Evolutionary conservation across 2,797 vertebrate genomes (phyloP).

Genomic region (Sebastes melanostomus): DNA sequence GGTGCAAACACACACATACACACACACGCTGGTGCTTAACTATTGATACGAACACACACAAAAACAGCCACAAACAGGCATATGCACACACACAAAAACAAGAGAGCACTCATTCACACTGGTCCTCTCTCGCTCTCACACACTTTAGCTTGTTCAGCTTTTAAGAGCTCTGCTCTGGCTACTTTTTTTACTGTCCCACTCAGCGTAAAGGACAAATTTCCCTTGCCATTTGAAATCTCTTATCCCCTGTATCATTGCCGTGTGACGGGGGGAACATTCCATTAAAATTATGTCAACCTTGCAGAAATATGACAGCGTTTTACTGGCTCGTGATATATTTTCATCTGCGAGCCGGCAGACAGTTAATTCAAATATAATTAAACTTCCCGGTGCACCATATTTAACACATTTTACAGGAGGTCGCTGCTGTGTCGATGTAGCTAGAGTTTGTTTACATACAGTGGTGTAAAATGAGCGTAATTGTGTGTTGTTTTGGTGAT

Average conservation of each 20-base stretch:
- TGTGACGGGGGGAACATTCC: constrained; percentile 40
- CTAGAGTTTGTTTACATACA: not conserved
- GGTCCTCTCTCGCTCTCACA: not conserved
- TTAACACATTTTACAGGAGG: constrained; percentile 45
- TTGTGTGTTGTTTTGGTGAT: not conserved
- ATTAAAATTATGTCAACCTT: constrained; percentile 72
- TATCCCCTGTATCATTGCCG: constrained; percentile 45
- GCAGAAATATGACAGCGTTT: constrained; percentile 61
- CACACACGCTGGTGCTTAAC: not conserved
- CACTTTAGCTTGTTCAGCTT: constrained; percentile 57
- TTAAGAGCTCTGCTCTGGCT: not conserved
- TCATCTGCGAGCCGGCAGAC: constrained; percentile 29
- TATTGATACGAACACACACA: not conserved
- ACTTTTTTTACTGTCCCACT: constrained; percentile 33
- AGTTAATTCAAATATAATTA: constrained; percentile 69
- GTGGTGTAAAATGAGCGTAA: not conserved
- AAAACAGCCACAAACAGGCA: not conserved
- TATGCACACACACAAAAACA: not conserved
- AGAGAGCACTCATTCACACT: not conserved
- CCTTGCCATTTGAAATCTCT: constrained; percentile 41
- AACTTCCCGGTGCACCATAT: constrained; percentile 32
- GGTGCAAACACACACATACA: too few relatives aligned
- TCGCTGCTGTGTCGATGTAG: not conserved
- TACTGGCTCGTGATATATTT: constrained; percentile 54
- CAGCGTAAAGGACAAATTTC: constrained; percentile 59